phyloP scores from a whole-genome alignment of 1,140 invertebrate species.

The Bombus pascuorum region DNA sequence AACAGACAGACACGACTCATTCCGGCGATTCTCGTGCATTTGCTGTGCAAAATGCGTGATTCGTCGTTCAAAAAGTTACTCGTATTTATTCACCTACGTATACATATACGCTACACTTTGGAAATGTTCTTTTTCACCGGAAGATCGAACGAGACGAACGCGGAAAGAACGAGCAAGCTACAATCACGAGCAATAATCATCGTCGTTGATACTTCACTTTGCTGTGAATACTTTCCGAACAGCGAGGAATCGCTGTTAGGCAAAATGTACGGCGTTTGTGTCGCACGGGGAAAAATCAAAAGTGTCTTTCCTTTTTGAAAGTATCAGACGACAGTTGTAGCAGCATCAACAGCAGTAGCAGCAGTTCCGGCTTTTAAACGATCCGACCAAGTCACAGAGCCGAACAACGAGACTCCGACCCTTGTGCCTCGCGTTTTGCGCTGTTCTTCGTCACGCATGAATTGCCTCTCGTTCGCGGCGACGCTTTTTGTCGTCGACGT shows the following conservation, averaged over 20 bases:
- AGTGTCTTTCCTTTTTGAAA: slow-evolving; percentile 42
- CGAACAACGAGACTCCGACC: slow-evolving; percentile 4
- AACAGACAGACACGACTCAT: neutral
- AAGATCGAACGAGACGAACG: neutral
- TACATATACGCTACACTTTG: no score
- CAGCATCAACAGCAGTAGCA: neutral
- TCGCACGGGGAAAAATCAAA: neutral
- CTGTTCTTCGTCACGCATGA: slow-evolving; percentile 12
- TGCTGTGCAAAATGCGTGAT: no score
- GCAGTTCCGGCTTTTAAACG: neutral
- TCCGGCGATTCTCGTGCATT: neutral
- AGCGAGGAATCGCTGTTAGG: neutral
- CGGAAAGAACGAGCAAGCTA: neutral
- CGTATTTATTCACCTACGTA: neutral
- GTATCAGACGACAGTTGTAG: neutral
- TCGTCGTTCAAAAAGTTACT: no score
- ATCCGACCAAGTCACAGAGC: neutral
- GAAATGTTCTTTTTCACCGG: no score
- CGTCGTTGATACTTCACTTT: neutral
- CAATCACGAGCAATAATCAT: neutral
- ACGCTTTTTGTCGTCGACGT: neutral
- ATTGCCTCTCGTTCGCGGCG: neutral
- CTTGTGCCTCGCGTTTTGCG: slow-evolving; percentile 44
- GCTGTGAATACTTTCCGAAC: neutral
- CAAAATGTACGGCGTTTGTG: neutral